Conservation (phyloP, 2,113 vertebrate species). For the Pica pica region DNA sequence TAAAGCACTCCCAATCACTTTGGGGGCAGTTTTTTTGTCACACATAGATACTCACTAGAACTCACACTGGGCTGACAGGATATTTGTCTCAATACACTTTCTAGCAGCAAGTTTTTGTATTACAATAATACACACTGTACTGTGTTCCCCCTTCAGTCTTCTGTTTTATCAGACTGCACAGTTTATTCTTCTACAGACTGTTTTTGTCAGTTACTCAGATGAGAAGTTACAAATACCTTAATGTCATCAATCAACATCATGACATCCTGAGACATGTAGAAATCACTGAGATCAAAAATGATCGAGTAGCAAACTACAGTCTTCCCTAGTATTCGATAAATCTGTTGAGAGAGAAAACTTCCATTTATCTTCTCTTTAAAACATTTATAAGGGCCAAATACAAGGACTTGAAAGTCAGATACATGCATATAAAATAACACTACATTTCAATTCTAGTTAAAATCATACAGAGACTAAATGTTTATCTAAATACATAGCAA, state of each 20-base stretch:
- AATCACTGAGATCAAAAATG: slow-evolving; percentile 98
- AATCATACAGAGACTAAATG: neutral
- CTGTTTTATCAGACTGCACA: neutral
- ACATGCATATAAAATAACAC: neutral
- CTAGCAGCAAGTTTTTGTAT: neutral
- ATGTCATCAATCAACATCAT: slow-evolving; percentile 98
- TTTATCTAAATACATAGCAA: neutral
- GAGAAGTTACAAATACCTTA: slow-evolving; percentile 78
- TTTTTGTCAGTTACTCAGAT: neutral
- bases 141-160: neutral
- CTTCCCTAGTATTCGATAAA: slow-evolving; percentile 95
- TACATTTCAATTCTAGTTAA: neutral
- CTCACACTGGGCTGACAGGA: neutral
- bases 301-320: slow-evolving; percentile 98
- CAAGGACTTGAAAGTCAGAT: neutral
- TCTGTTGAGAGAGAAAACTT: slow-evolving; percentile 71
- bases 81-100: neutral
- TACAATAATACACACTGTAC: neutral
- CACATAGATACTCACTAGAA: neutral
- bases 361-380: neutral
- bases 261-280: slow-evolving; percentile 98
- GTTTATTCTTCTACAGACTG: neutral
- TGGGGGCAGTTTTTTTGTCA: neutral
- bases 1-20: neutral
- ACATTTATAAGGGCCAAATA: neutral